Conservation (phyloP, 2,113 vertebrate genomes). For the Alexandromys fortis region DNA sequence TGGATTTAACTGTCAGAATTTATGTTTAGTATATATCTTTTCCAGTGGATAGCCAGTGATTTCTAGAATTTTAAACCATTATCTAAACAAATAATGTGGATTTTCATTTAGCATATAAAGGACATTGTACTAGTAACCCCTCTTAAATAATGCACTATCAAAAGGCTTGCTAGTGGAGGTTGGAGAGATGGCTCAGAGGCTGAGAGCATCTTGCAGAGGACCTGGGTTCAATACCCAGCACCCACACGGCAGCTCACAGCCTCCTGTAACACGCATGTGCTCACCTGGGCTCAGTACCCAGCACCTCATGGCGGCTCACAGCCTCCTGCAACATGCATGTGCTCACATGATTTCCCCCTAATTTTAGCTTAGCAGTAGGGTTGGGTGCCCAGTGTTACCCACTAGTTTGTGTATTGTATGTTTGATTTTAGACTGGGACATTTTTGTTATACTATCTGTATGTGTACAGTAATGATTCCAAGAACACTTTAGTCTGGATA, state of each 20-base stretch:
- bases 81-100: neutral
- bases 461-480: neutral
- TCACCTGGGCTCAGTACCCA: neutral
- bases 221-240: neutral
- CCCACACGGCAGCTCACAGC: neutral
- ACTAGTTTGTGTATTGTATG: neutral
- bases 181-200: neutral
- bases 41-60: neutral
- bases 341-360: neutral
- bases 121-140: neutral
- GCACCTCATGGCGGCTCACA: neutral
- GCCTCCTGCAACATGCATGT: neutral
- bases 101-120: conserved; percentile 26
- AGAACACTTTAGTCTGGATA: neutral
- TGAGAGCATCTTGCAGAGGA: neutral
- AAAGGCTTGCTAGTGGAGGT: neutral
- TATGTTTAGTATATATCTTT: neutral
- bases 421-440: neutral
- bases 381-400: neutral
- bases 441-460: neutral
- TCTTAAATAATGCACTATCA: neutral
- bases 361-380: neutral
- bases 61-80: conserved; percentile 36
- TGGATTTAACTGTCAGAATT: conserved; percentile 19
- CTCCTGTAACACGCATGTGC: neutral